phyloP scores from a whole-genome alignment of 2,797 vertebrate species.

The Sebastes ruberrimus region DNA sequence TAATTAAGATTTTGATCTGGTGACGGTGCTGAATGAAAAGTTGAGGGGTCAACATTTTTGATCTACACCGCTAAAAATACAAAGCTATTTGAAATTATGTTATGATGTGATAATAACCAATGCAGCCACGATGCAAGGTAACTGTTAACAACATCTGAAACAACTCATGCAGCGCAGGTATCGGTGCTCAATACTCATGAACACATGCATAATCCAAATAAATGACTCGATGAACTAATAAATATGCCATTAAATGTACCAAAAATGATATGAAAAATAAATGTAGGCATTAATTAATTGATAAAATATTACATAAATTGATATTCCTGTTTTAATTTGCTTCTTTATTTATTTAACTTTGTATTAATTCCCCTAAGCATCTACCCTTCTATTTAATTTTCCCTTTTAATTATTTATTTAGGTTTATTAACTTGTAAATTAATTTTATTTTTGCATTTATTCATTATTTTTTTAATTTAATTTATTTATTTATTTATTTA shows the following conservation, averaged over 20 bases:
- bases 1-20: too few relatives aligned
- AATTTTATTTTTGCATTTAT: background rate
- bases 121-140: background rate
- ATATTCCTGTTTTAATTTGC: too few relatives aligned
- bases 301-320: background rate
- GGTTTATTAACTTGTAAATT: background rate
- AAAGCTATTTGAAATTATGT: background rate
- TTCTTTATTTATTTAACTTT: too few relatives aligned
- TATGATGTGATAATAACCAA: background rate
- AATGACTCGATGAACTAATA: background rate
- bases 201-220: background rate
- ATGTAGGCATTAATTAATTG: background rate
- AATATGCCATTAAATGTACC: background rate
- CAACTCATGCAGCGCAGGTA: background rate
- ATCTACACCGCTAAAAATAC: rapidly evolving
- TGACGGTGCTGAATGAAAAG: too few relatives aligned
- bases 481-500: background rate
- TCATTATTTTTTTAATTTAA: background rate
- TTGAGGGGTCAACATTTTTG: background rate
- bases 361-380: background rate
- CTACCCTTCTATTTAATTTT: background rate
- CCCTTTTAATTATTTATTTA: background rate
- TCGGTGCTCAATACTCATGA: background rate
- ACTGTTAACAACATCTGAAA: background rate
- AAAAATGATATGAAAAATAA: background rate